These are phyloP conservation scores for Mesocentrotus franciscanus DNA, from an alignment of 53 echinoderm and acorn worm species.

Conservation along the genomic window DNA sequence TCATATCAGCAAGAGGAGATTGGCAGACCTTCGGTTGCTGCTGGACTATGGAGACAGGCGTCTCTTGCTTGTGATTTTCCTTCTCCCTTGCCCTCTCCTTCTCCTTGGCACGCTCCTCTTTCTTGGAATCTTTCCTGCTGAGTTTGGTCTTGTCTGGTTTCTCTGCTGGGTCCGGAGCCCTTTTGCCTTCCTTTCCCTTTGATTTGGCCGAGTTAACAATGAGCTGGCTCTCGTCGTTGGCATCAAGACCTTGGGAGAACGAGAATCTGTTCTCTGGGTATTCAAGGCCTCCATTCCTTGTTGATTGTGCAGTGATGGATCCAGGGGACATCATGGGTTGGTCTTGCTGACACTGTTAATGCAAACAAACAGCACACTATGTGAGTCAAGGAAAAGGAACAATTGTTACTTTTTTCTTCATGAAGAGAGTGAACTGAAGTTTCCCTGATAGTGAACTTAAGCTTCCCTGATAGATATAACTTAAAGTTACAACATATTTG, in stretches of 20 bases:
- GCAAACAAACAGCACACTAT: not conserved
- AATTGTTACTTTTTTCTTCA: not conserved
- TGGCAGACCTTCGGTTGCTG: constrained; percentile 55
- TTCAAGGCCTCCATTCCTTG: not conserved
- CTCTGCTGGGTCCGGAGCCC: constrained; percentile 24
- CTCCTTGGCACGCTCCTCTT: constrained; percentile 50
- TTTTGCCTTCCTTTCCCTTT: constrained; percentile 34
- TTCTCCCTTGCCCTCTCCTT: constrained; percentile 29
- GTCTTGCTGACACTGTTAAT: constrained; percentile 57
- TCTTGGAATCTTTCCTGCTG: constrained; percentile 67
- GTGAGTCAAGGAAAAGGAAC: not conserved
- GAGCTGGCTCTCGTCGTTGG: constrained; percentile 60
- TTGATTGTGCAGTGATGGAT: constrained; percentile 56
- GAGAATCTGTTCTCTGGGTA: constrained; percentile 55
- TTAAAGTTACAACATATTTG: not conserved
- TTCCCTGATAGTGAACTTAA: no score
- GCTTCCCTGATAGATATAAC: not conserved
- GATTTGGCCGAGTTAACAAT: constrained; percentile 26
- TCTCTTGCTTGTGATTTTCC: not conserved
- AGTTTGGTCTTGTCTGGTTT: constrained; percentile 60
- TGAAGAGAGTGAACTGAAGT: no score
- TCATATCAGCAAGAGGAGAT: constrained; percentile 56
- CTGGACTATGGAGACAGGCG: not conserved
- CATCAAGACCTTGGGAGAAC: constrained; percentile 40
- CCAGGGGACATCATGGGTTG: constrained; percentile 63